phyloP scores from a whole-genome alignment of 2,888 invertebrate species.

The Euzophera pinguis region DNA sequence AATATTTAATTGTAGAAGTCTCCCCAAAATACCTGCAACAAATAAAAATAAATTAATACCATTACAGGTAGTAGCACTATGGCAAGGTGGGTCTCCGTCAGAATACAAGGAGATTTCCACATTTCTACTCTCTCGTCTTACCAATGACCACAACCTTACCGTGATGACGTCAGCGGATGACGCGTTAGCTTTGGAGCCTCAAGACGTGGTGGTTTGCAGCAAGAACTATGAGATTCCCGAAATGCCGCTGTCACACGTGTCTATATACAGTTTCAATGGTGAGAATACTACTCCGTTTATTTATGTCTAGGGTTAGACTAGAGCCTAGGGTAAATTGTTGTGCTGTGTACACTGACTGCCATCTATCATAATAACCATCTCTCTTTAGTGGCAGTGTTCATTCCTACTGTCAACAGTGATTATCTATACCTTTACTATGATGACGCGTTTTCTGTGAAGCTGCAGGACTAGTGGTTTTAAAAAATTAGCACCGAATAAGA shows the following conservation, averaged over 20 bases:
- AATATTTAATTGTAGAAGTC: no score
- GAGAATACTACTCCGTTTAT: conserved; percentile 8
- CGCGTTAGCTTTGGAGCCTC: conserved; percentile 54
- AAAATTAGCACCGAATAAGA: no score
- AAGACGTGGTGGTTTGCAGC: conserved; percentile 59
- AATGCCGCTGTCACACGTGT: conserved; percentile 56
- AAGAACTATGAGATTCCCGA: conserved; percentile 55
- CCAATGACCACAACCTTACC: conserved; percentile 46
- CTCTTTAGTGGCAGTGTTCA: no score
- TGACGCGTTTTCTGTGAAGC: no score
- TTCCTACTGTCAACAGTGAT: no score
- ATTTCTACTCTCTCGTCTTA: conserved; percentile 43
- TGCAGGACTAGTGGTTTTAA: no score
- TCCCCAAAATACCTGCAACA: no score
- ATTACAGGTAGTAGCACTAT: conserved; percentile 61
- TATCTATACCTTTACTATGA: no score
- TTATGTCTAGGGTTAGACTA: no score
- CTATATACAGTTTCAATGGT: conserved; percentile 61
- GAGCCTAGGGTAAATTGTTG: no score
- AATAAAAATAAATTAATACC: conserved; percentile 1
- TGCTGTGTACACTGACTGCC: no score
- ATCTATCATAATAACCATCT: no score
- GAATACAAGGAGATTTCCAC: conserved; percentile 57
- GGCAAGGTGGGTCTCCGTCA: conserved; percentile 61
- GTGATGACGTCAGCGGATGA: conserved; percentile 61